Percentiles rank a stretch among this genome's conserved stretches.
Evolutionary conservation across 2,113 vertebrate genomes (phyloP).

Genomic region (Rynchops niger): DNA sequence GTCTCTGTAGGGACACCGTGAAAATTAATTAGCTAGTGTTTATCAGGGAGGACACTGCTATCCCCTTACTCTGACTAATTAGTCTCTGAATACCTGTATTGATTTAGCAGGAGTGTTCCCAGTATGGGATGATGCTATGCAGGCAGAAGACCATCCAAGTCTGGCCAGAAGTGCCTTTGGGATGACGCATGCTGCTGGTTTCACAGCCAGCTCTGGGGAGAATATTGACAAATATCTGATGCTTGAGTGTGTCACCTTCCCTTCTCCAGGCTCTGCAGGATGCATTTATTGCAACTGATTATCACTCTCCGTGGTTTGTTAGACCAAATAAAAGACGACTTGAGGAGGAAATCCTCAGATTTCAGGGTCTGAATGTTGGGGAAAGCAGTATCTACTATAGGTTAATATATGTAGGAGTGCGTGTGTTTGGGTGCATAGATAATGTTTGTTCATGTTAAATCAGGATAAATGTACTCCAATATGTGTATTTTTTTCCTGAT

Average conservation of each 20-base stretch:
- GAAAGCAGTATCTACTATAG: not conserved
- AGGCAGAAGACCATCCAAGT: not conserved
- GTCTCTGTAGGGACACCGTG: not conserved
- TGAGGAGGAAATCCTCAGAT: not conserved
- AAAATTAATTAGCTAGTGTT: conserved; percentile 53
- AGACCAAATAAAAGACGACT: not conserved
- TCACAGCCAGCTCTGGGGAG: not conserved
- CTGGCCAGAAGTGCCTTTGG: not conserved
- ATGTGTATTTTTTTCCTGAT: conserved; percentile 11
- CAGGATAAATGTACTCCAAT: conserved; percentile 3
- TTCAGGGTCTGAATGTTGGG: not conserved
- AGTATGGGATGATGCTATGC: not conserved
- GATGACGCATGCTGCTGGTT: not conserved
- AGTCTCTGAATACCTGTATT: conserved; percentile 16
- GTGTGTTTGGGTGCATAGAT: conserved; percentile 10
- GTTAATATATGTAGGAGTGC: not conserved
- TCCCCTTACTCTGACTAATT: conserved; percentile 20
- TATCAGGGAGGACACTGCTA: conserved; percentile 1
- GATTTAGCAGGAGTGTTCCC: not conserved
- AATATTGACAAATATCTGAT: not conserved
- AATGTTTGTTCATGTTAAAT: not conserved
- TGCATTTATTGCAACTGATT: not conserved
- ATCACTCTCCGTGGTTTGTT: not conserved
- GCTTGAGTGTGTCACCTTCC: not conserved
- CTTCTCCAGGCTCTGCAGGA: not conserved